Conservation (phyloP, 1,140 invertebrate genomes). For the Drosophila parabipectinata region DNA sequence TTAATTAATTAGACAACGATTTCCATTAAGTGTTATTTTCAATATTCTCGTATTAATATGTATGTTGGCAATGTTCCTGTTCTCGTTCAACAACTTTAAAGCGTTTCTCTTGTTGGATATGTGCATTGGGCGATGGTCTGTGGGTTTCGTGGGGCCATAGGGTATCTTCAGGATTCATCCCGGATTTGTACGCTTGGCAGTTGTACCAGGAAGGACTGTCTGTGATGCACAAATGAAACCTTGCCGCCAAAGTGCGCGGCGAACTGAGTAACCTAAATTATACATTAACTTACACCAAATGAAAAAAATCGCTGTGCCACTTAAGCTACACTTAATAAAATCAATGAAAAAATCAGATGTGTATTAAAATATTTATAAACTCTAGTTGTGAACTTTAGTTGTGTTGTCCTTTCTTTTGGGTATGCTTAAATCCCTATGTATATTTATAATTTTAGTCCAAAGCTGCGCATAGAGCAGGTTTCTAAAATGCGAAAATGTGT, state of each 20-base stretch:
- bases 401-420: constrained; percentile 21
- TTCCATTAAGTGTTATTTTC: constrained; percentile 31
- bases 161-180: constrained; percentile 21
- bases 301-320: constrained; percentile 28
- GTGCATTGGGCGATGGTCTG: constrained; percentile 57
- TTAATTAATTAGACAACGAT: constrained; percentile 55
- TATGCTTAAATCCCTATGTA: constrained; percentile 14
- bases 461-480: constrained; percentile 17
- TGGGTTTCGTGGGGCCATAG: constrained; percentile 12
- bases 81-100: constrained; percentile 26
- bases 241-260: constrained; percentile 4
- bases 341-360: constrained; percentile 18
- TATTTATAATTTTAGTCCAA: constrained; percentile 5
- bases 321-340: constrained; percentile 28
- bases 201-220: constrained; percentile 18
- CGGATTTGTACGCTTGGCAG: constrained; percentile 37
- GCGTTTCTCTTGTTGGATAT: constrained; percentile 57
- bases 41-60: constrained; percentile 42
- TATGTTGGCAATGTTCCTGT: constrained; percentile 68
- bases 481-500: constrained; percentile 6
- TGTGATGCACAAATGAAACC: constrained; percentile 34
- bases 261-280: constrained; percentile 21
- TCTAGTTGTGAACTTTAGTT: constrained; percentile 9
- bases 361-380: constrained; percentile 21
- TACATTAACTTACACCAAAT: constrained; percentile 25